Evolutionary conservation across 1,140 invertebrate genomes (phyloP).

Genomic region (Ips nitidus): DNA sequence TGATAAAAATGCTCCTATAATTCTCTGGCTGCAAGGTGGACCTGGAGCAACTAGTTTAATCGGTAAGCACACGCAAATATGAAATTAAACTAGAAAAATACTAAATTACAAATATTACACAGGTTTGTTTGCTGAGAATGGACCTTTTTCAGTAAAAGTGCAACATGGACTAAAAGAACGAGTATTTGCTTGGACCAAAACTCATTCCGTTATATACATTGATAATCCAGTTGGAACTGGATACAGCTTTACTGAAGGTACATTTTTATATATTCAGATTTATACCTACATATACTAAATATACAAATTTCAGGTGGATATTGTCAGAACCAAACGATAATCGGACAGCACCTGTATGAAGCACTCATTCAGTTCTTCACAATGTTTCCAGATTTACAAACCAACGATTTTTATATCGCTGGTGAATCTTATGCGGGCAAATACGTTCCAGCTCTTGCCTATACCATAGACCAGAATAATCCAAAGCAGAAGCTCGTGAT

Average conservation of each 20-base stretch:
- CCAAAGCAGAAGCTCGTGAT: conserved; percentile 61
- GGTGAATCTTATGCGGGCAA: conserved; percentile 87
- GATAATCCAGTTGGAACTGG: conserved; percentile 85
- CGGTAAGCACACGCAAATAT: no score
- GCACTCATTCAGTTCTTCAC: conserved; percentile 71
- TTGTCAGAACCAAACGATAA: conserved; percentile 64
- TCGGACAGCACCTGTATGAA: conserved; percentile 66
- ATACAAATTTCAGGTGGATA: conserved; percentile 53
- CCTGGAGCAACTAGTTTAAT: conserved; percentile 71
- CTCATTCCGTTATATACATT: conserved; percentile 76
- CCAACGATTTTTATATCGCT: conserved; percentile 71
- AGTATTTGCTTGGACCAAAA: conserved; percentile 70
- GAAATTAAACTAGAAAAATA: no score
- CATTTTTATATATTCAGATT: no score
- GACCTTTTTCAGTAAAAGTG: conserved; percentile 58
- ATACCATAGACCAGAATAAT: conserved; percentile 72
- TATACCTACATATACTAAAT: no score
- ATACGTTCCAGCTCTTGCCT: conserved; percentile 75
- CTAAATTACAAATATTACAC: no score
- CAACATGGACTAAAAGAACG: conserved; percentile 54
- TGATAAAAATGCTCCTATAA: conserved; percentile 59
- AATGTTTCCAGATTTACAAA: conserved; percentile 68
- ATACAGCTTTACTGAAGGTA: conserved; percentile 68
- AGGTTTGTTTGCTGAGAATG: conserved; percentile 69
- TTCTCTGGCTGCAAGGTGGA: conserved; percentile 77